Conservation (phyloP, 1,140 invertebrate genomes). For the Drosophila jambulina region DNA sequence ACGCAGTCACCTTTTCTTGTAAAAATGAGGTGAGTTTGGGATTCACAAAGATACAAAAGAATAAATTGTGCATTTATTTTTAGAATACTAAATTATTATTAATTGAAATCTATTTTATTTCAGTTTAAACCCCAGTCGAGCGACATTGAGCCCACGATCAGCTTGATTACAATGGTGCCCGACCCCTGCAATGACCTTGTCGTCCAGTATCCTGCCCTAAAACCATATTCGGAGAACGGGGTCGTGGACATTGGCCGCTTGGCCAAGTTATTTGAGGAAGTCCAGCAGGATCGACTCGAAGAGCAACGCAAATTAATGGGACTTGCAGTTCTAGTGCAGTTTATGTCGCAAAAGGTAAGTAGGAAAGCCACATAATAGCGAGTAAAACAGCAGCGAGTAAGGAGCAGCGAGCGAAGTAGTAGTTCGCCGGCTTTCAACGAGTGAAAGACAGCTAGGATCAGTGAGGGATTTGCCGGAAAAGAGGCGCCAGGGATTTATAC, state of each 20-base stretch:
- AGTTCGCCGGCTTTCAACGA: neutral
- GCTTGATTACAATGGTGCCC: conserved; percentile 30
- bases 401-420: neutral
- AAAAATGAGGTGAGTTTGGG: conserved; percentile 41
- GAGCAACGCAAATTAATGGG: conserved; percentile 52
- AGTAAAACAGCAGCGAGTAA: neutral
- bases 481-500: conserved; percentile 69
- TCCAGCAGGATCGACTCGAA: conserved; percentile 27
- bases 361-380: neutral
- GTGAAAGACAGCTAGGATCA: conserved; percentile 14
- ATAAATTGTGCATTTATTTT: neutral
- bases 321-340: conserved; percentile 65
- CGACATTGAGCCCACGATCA: neutral
- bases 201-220: conserved; percentile 49
- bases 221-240: conserved; percentile 50
- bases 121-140: neutral
- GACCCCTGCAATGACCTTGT: conserved; percentile 26
- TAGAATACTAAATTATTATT: neutral
- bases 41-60: too few relatives aligned
- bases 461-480: conserved; percentile 51
- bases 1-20: conserved; percentile 6
- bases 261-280: conserved; percentile 50
- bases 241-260: conserved; percentile 41
- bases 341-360: conserved; percentile 68
- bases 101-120: neutral